phyloP scores from a whole-genome alignment of 2,113 vertebrate species.

The Myrmecobius fasciatus region DNA sequence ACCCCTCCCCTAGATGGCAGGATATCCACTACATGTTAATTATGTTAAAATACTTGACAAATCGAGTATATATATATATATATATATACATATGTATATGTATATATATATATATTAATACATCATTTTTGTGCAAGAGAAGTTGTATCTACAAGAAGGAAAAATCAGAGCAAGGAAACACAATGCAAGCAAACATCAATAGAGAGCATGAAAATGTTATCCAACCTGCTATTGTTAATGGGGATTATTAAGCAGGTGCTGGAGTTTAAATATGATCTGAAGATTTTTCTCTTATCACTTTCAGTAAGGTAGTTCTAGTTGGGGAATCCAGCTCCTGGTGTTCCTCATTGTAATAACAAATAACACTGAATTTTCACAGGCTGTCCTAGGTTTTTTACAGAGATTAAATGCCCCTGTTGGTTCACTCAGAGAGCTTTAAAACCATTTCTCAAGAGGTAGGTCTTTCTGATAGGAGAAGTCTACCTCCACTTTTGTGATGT shows the following conservation, averaged over 20 bases:
- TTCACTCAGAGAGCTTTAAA: not conserved
- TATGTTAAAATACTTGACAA: no score
- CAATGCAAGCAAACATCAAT: no score
- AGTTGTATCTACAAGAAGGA: no score
- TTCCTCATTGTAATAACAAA: not conserved
- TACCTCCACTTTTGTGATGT: not conserved
- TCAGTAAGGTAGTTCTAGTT: not conserved
- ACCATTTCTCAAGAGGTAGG: not conserved
- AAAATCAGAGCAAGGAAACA: no score
- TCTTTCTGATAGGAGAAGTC: not conserved
- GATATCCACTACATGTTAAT: no score
- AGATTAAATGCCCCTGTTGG: not conserved
- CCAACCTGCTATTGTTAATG: not conserved
- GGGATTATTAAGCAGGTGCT: not conserved
- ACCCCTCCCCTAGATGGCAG: no score
- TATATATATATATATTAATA: no score
- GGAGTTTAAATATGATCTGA: not conserved
- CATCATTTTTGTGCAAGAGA: no score
- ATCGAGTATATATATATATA: no score
- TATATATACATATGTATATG: no score
- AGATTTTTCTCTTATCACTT: not conserved
- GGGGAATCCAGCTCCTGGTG: not conserved
- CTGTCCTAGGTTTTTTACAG: not conserved
- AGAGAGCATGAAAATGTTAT: no score
- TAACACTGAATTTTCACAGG: not conserved